A percentile compares a stretch with the other conserved stretches of the same genome.
These are phyloP conservation scores for Phortica magna DNA, from an alignment of 2,888 invertebrate genomes.

Conservation along the genomic window DNA sequence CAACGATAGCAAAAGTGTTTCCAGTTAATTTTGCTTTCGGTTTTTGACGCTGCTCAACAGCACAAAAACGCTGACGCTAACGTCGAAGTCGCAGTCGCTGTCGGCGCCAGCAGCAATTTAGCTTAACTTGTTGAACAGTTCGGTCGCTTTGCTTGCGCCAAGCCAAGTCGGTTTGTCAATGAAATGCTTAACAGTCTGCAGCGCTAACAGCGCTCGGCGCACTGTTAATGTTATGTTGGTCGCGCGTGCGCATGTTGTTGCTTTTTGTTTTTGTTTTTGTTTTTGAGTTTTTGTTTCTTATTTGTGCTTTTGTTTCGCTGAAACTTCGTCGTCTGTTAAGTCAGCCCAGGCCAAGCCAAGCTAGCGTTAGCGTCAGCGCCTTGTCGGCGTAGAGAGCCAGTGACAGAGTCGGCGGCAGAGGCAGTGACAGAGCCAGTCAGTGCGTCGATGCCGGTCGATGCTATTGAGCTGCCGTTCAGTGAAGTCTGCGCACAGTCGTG, in stretches of 20 bases:
- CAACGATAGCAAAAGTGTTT: slow-evolving; percentile 29
- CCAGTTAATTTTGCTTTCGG: slow-evolving; percentile 30
- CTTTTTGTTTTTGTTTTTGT: neutral
- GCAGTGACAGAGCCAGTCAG: slow-evolving; percentile 25
- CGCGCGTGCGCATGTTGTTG: neutral
- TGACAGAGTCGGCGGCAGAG: slow-evolving; percentile 27
- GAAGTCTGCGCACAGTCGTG: slow-evolving; percentile 65
- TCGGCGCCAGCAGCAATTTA: neutral
- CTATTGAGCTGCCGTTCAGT: slow-evolving; percentile 54
- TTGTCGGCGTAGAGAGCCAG: neutral
- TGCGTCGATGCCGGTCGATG: slow-evolving; percentile 18
- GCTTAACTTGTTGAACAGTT: slow-evolving; percentile 23
- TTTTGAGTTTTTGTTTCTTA: neutral
- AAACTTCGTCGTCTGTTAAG: slow-evolving; percentile 8
- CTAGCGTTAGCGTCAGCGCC: neutral
- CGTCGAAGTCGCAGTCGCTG: neutral
- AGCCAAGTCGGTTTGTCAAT: slow-evolving; percentile 41
- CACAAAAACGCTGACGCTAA: neutral
- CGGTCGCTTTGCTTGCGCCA: too few relatives aligned
- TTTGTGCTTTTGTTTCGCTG: neutral
- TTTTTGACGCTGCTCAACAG: slow-evolving; percentile 10
- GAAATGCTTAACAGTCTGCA: slow-evolving; percentile 32
- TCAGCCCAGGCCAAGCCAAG: too few relatives aligned
- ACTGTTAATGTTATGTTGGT: neutral
- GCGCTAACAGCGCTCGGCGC: neutral